Conservation (phyloP, 2,888 invertebrate species). For the Euplexia lucipara region DNA sequence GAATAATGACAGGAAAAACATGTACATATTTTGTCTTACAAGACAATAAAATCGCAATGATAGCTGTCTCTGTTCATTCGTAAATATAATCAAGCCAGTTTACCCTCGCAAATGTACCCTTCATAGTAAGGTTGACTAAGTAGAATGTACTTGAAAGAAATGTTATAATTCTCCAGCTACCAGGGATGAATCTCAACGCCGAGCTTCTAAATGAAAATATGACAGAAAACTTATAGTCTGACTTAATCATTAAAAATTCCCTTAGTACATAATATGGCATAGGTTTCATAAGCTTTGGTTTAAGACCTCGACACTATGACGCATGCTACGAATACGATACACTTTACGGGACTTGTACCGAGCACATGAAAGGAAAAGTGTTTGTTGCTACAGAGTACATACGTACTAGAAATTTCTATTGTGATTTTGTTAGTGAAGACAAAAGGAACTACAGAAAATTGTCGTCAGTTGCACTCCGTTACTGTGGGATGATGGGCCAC, state of each 20-base stretch:
- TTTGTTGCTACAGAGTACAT: no score
- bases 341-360: not conserved
- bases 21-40: constrained; percentile 24
- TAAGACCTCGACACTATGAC: not conserved
- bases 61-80: not conserved
- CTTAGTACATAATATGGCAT: not conserved
- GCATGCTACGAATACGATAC: not conserved
- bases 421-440: no score
- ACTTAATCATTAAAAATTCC: constrained; percentile 3
- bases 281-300: not conserved
- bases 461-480: no score
- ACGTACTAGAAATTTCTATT: no score
- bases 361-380: no score
- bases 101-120: not conserved
- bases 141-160: not conserved
- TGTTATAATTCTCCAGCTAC: not conserved
- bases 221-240: not conserved
- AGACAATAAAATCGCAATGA: constrained; percentile 7
- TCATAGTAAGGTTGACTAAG: not conserved
- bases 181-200: not conserved
- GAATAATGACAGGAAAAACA: constrained; percentile 22
- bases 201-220: not conserved
- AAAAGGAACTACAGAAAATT: no score
- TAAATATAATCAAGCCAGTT: not conserved
- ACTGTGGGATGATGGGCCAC: no score